Base-by-base conservation (phyloP, 2,113 vertebrate species). In the Antennarius striatus region DNA sequence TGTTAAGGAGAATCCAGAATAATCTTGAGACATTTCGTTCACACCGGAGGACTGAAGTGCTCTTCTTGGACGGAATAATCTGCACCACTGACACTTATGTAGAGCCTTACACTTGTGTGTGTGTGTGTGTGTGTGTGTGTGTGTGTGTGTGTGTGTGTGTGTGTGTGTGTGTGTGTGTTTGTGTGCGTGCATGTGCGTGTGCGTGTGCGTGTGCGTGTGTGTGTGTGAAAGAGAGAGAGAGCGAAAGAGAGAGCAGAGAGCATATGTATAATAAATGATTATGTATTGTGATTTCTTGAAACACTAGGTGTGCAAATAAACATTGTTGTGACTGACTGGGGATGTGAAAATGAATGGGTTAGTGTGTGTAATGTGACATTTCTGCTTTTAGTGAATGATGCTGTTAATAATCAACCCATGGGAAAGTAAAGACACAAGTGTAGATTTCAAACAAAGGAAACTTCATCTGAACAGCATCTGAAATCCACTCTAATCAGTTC, bases 1-100 rank as follows among this genome's bases (percentile, higher is more conserved):
- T 9, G 59, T 3, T 0, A 10, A 55, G 29, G 89, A 89, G 42
- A 90, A 92, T 47, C 88, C 86, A 61, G 87, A 89, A 65, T 92
- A 91, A 9, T 89, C 80, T 3, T 1, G 3, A 15, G 84, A 48
- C 92, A 93, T 93, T 32, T 67, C 86, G 73, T 28, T 43, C 29
- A 52, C 54, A 46, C 16, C 63, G 13, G 40, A 56, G 30, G 42
- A 40, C 17, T 40, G 40, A 4, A 51, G 22, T 15, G 70, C 13
- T 63, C 39, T 29, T 58, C 45, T 59, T 15, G 68, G 76, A 79
- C 68, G 63, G 69, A 58, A 69, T 17, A 49, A 80, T 68, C 63
- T 77, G 57, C 52, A 36, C 32, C 32, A 36, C 32, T 36, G 32
- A 36, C 7, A 36, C 32, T 36, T 36, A 36, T 36, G 32, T 36